Percentiles rank a stretch among this genome's conserved stretches.
Evolutionary conservation across 1,140 invertebrate species (phyloP).

Genomic region (Chymomyza costata): DNA sequence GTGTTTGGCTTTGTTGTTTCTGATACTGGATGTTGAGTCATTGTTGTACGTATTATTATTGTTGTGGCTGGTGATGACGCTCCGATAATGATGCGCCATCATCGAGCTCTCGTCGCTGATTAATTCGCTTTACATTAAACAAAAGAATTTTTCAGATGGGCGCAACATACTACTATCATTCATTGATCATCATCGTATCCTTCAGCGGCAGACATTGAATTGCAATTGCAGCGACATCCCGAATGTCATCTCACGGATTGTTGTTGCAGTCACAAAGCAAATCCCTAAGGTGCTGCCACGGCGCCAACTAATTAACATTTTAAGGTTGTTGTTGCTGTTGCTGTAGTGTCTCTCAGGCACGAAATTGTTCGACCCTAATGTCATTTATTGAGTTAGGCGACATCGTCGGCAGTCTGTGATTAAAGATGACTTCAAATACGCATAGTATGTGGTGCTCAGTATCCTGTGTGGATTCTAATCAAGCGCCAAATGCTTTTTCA

Average conservation of each 20-base stretch:
- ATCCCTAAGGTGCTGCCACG: neutral
- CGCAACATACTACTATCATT: too few relatives aligned
- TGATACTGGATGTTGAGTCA: slow-evolving; percentile 21
- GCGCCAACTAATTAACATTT: slow-evolving; percentile 27
- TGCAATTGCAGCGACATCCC: slow-evolving; percentile 12
- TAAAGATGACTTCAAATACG: slow-evolving; percentile 9
- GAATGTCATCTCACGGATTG: neutral
- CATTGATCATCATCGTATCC: too few relatives aligned
- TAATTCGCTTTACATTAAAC: slow-evolving; percentile 62
- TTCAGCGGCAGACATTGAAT: slow-evolving; percentile 25
- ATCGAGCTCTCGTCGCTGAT: slow-evolving; percentile 59
- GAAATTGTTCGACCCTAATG: slow-evolving; percentile 1
- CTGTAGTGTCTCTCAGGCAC: neutral
- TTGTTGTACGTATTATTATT: slow-evolving; percentile 23
- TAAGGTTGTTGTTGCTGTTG: too few relatives aligned
- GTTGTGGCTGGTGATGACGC: slow-evolving; percentile 48
- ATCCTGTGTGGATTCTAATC: slow-evolving; percentile 5
- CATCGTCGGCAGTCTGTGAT: slow-evolving; percentile 16
- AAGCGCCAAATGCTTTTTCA: slow-evolving; percentile 47
- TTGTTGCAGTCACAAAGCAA: neutral
- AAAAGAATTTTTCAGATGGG: slow-evolving; percentile 48
- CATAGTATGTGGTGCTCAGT: neutral
- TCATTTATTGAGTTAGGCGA: slow-evolving; percentile 45
- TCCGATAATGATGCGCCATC: slow-evolving; percentile 45
- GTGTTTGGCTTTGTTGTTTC: slow-evolving; percentile 7